phyloP scores from a whole-genome alignment of 2,888 invertebrate species.

The Anthrax anthrax region DNA sequence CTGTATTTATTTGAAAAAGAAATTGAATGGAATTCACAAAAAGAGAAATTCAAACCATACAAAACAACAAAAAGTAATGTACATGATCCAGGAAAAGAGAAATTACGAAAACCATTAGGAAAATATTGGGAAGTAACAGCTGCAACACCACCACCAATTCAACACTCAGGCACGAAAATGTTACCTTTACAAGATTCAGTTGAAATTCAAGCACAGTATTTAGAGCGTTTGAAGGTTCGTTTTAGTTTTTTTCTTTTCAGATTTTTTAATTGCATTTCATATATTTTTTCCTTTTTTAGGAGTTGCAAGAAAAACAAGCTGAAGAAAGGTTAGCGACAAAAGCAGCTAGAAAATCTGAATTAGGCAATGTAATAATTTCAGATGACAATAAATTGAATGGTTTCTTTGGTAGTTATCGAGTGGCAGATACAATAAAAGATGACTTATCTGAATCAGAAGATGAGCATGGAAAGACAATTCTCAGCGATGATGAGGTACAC shows the following conservation, averaged over 20 bases:
- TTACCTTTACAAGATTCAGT: conserved; percentile 28
- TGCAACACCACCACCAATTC: conserved; percentile 30
- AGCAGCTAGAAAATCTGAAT: conserved; percentile 11
- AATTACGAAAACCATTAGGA: conserved; percentile 20
- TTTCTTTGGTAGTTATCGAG: conserved; percentile 24
- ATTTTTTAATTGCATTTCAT: not conserved
- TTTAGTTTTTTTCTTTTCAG: conserved; percentile 13
- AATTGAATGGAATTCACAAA: conserved; percentile 8
- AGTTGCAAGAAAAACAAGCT: conserved; percentile 26
- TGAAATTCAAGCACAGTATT: conserved; percentile 23
- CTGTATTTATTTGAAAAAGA: conserved; percentile 24
- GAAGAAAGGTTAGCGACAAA: conserved; percentile 22
- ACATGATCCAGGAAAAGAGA: conserved; percentile 30
- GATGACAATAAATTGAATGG: conserved; percentile 17
- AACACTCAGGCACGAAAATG: conserved; percentile 22
- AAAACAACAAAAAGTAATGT: conserved; percentile 29
- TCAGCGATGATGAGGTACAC: conserved; percentile 22
- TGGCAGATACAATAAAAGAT: conserved; percentile 10
- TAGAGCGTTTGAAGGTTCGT: conserved; percentile 24
- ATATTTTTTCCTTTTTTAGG: conserved; percentile 14
- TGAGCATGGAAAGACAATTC: conserved; percentile 9
- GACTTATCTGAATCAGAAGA: conserved; percentile 24
- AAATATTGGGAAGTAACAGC: conserved; percentile 32
- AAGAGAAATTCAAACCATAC: conserved; percentile 28
- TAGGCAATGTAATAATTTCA: conserved; percentile 15